Evolutionary conservation across 2,888 invertebrate genomes (phyloP), one percentile per base, ranked within the genome.

Genomic region (Eutolmus rufibarbis): DNA sequence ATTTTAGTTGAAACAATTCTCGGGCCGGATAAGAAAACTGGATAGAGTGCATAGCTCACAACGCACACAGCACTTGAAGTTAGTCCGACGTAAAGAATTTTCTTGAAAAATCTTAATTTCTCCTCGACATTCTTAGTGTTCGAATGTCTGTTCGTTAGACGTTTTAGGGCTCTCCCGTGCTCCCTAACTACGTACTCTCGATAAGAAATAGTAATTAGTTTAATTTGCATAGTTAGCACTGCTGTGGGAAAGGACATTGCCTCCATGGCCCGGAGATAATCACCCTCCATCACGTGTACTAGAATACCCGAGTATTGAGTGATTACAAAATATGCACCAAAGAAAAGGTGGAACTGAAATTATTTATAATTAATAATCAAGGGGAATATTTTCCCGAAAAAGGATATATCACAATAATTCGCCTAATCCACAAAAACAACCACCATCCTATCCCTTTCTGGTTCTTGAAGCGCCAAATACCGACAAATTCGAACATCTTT

Each of bases 221-320:
- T 86, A 37, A 86, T 77, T 40, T 86, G 76, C 76, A 86, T 77
- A 19, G 77, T 86, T n/a, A 77, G 5, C 7, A 76, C 51, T 9
- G 86, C 86, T 12, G 86, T 86, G 16, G 86, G 77, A 56, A 56
- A 86, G 16, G 76, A 74, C n/a, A 74, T 34, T 12, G 43, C 31
- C 23, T 86, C 86, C 56, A 56, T 77, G 31, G 77, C 74, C 8
- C 76, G 51, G 5, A 77, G 37, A 14, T 51, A 74, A 56, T 86
- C 86, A 56, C 76, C 76, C 8, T 51, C 51, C 51, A n/a, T 14
- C 0, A 31, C 14, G 16, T 86, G 77, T 12, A 86, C 34, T 16
- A 77, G 77, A 14, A 86, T 14, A 7, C 86, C 86, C n/a, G 86
- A 86, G 76, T 86, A 86, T 8, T 51, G 51, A 9, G 8, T 14